These are phyloP conservation scores for Phymanthus crucifer DNA, from an alignment of 92 coral and sea anemone genomes.

Conservation along the genomic window DNA sequence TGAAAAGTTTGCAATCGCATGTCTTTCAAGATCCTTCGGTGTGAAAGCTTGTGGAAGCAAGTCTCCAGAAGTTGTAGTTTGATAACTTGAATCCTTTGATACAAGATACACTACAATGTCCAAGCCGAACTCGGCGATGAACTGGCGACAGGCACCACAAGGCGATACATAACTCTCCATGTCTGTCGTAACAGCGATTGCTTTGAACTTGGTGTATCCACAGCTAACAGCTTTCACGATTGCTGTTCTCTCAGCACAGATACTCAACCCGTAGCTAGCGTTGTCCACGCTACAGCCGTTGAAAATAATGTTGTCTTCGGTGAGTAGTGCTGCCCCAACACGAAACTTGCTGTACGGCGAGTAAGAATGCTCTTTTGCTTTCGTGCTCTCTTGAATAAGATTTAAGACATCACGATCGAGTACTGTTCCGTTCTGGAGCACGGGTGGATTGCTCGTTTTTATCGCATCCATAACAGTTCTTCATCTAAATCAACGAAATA, in stretches of 20 bases:
- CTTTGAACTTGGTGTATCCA: slow-evolving; percentile 83
- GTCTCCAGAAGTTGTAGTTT: slow-evolving; percentile 59
- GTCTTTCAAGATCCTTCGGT: slow-evolving; percentile 63
- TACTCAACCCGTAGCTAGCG: slow-evolving; percentile 79
- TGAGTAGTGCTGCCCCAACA: slow-evolving; percentile 91
- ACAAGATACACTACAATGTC: slow-evolving; percentile 89
- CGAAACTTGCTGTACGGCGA: slow-evolving; percentile 98
- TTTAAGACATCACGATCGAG: background rate
- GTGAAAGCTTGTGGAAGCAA: slow-evolving; percentile 80
- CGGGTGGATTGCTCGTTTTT: background rate
- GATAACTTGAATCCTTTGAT: slow-evolving; percentile 65
- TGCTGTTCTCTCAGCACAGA: slow-evolving; percentile 97
- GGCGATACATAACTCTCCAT: slow-evolving; percentile 73
- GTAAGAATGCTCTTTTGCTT: slow-evolving; percentile 82
- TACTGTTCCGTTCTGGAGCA: background rate
- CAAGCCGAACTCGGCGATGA: slow-evolving; percentile 90
- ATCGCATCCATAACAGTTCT: slow-evolving; percentile 1
- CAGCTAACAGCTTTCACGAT: slow-evolving; percentile 94
- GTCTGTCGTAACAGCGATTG: slow-evolving; percentile 83
- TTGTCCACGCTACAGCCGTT: slow-evolving; percentile 97
- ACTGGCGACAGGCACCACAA: slow-evolving; percentile 95
- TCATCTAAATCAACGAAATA: background rate
- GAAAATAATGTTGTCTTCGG: slow-evolving; percentile 73
- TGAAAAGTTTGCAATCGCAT: slow-evolving; percentile 16
- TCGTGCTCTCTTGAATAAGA: slow-evolving; percentile 56